Evolutionary conservation across 2,113 vertebrate genomes (phyloP), one percentile per base, ranked within the genome.

Genomic region (Pao palembangensis): DNA sequence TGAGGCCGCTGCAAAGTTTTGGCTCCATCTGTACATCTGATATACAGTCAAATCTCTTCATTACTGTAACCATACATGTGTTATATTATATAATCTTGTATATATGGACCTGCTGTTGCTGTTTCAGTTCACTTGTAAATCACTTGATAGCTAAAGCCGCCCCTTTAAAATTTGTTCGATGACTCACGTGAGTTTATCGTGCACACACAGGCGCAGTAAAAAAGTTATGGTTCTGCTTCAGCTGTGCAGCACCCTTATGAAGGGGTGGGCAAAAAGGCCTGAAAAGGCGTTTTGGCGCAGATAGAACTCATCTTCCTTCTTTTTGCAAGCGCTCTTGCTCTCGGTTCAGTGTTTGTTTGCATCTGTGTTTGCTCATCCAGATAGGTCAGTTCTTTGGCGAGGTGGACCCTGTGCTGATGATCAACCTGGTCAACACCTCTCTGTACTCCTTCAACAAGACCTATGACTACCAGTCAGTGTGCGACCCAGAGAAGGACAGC

Each of bases 401-500:
- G 75, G 94, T 98, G 76, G 96, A 99, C 58, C 94, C 96, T 0
- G 93, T 93, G 57, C 72, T 99, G 72, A 98, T 99, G 96, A 84
- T 91, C 81, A 93, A 91, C 60, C 88, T 99, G 60, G 90, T 98
- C 70, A 96, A 97, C 72, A 93, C 92, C 55, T 95, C 95, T 2
- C 75, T 99, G 4, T 99, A 95, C 80, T 92, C 94, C 75, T 96
- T 94, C 73, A 98, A 98, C 70, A 98, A 99, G 83, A 98, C 96
- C 0, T 99, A 99, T 0, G 96, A 99, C 85, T 99, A 97, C 75
- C 96, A 98, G 63, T 98, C 96, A 0, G 92, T 97, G 53, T 99
- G 96, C 5, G 95, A 98, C 86, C 96, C 95, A 0, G 94, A 94
- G 70, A 93, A 92, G 51, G 93, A 95, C 70, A 92, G 93, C 64